Base-by-base conservation (phyloP, 64 coral and sea anemone species). In the Montipora sp. region DNA sequence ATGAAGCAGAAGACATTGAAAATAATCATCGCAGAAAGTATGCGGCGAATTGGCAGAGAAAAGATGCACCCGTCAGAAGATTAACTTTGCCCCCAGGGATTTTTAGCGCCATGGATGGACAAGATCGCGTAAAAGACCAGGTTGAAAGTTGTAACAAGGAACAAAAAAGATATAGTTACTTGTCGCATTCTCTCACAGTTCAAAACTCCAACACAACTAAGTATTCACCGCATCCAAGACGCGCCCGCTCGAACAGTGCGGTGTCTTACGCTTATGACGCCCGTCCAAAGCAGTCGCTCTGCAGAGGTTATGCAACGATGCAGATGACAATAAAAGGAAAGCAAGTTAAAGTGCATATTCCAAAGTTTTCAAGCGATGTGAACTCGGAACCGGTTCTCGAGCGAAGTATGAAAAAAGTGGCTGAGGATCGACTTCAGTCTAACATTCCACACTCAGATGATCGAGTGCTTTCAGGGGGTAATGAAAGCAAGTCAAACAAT, bases 311-410 rank as follows among this genome's bases (percentile, higher is more conserved):
- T 46, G 87, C 77, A 1, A 93, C 95, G 0, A 91, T 96, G 95
- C 95, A 96, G 43, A 96, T 96, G 88, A 96, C 95, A 1, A 77
- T 96, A 9, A 83, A 92, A 20, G 95, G 95, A 77, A 90, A 89
- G 16, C 95, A 94, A 61, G 88, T 96, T 4, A 94, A 96, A 73
- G 79, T 96, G 8, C 77, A 89, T 75, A 86, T 96, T 19, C 75
- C 95, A 0, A 93, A 87, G 19, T 96, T 96, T 73, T 60, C 92
- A 2, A 47, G 27, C 18, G 95, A 90, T 70, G 65, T 45, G 3
- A 63, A 85, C 5, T 72, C 82, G 1, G 60, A 85, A 36, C 82
- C 82, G 0, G 47, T 50, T 85, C 19, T 85, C 8, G 65, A 85
- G 16, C 61, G 63, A 20, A 16, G 7, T 71, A 65, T 43, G 18